Conservation (phyloP, 2,888 invertebrate species). For the Polietes domitor region DNA sequence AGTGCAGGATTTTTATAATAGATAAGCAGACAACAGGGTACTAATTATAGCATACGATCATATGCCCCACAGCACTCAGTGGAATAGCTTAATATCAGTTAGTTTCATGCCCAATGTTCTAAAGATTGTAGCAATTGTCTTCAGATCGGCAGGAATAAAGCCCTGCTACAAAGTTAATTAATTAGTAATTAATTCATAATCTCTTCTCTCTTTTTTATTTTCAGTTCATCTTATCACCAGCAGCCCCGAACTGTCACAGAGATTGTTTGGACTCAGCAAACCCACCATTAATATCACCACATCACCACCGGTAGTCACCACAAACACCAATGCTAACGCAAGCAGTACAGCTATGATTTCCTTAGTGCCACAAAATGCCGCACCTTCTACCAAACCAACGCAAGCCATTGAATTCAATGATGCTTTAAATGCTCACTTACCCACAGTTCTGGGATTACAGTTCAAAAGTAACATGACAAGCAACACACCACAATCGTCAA, state of each 20-base stretch:
- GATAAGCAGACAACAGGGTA: too few species aligned
- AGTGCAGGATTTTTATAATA: too few species aligned
- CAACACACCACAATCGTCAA: slow-evolving; percentile 34
- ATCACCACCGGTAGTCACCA: slow-evolving; percentile 44
- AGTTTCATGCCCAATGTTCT: too few species aligned
- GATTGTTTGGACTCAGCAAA: slow-evolving; percentile 76
- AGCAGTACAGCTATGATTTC: slow-evolving; percentile 48
- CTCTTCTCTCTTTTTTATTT: slow-evolving; percentile 54
- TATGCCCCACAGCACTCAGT: too few species aligned
- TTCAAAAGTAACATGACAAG: slow-evolving; percentile 73
- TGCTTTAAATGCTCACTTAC: slow-evolving; percentile 72
- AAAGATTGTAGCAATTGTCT: too few species aligned
- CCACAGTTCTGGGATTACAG: slow-evolving; percentile 77
- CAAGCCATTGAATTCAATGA: slow-evolving; percentile 61
- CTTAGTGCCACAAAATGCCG: slow-evolving; percentile 56
- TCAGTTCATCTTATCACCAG: slow-evolving; percentile 73
- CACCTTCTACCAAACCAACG: slow-evolving; percentile 55
- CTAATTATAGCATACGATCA: too few species aligned
- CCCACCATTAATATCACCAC: slow-evolving; percentile 54
- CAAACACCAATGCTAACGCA: slow-evolving; percentile 45
- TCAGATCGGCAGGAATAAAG: too few species aligned
- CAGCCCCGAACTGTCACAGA: slow-evolving; percentile 78
- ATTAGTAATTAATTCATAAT: not conserved
- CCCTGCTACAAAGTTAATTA: too few species aligned
- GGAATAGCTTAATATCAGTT: too few species aligned